Evolutionary conservation across 1,140 invertebrate species (phyloP).

Genomic region (Homalodisca vitripennis): DNA sequence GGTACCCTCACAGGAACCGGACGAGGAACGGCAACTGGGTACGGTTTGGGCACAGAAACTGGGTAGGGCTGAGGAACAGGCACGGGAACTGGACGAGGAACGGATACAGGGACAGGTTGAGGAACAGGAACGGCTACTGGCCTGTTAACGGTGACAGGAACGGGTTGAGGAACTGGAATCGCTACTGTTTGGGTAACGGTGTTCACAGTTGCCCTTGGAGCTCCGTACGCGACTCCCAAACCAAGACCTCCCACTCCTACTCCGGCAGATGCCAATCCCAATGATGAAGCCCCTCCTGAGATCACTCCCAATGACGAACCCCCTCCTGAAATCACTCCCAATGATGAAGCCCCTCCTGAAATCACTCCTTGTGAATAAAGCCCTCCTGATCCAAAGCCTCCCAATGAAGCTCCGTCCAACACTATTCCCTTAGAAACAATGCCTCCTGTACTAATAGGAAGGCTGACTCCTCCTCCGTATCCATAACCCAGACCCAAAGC

Average conservation of each 20-base stretch:
- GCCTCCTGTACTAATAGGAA: neutral
- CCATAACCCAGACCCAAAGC: too few relatives aligned
- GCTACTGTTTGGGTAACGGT: conserved; percentile 3
- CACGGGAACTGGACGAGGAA: conserved; percentile 40
- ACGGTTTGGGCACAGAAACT: conserved; percentile 38
- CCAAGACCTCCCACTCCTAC: neutral
- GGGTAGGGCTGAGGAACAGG: conserved; percentile 38
- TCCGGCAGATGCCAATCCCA: neutral
- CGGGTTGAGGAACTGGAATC: conserved; percentile 46
- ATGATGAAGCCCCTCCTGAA: too few relatives aligned
- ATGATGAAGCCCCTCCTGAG: too few relatives aligned
- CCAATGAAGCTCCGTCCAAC: too few relatives aligned
- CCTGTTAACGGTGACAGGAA: conserved; percentile 43
- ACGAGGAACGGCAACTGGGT: conserved; percentile 41
- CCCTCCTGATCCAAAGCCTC: neutral
- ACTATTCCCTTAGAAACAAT: too few relatives aligned
- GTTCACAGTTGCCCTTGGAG: neutral
- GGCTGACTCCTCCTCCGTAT: neutral
- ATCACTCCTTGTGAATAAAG: too few relatives aligned
- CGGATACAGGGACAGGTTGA: conserved; percentile 42
- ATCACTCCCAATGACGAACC: neutral
- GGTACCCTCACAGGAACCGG: conserved; percentile 34
- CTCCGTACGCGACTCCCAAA: neutral
- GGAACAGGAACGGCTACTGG: conserved; percentile 44
- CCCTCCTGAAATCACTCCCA: neutral